Conservation (phyloP, 2,113 vertebrate species). For the Coreoperca whiteheadi region DNA sequence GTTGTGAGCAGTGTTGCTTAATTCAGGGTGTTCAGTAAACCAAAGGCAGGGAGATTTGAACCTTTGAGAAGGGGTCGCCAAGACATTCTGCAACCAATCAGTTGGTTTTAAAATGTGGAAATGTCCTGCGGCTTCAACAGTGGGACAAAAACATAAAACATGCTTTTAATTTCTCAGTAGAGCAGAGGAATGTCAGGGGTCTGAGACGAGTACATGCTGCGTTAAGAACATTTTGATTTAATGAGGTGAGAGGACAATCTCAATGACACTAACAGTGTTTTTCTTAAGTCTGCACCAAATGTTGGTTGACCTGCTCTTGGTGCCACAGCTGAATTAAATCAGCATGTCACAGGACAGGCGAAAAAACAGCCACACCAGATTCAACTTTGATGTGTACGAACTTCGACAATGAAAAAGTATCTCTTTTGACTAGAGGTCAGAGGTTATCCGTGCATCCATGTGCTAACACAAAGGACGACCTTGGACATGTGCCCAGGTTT, state of each 20-base stretch:
- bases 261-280: conserved; percentile 10
- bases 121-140: conserved; percentile 62
- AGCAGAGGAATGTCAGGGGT: conserved; percentile 42
- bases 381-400: conserved; percentile 31
- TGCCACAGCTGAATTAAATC: conserved; percentile 40
- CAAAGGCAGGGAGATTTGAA: conserved; percentile 13
- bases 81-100: conserved; percentile 63
- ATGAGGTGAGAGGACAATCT: conserved; percentile 45
- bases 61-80: conserved; percentile 28
- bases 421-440: conserved; percentile 56
- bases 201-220: conserved; percentile 32
- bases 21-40: conserved; percentile 13
- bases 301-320: conserved; percentile 23
- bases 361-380: conserved; percentile 36
- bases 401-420: conserved; percentile 35
- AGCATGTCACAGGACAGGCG: conserved; percentile 8
- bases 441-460: conserved; percentile 51
- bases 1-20: conserved; percentile 25
- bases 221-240: conserved; percentile 31
- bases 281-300: conserved; percentile 10
- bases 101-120: conserved; percentile 69
- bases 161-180: conserved; percentile 61
- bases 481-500: conserved; percentile 64
- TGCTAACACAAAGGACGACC: conserved; percentile 61
- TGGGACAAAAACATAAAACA: conserved; percentile 51